phyloP scores from a whole-genome alignment of 2,888 invertebrate genomes.

The Ormyrus thymus region DNA sequence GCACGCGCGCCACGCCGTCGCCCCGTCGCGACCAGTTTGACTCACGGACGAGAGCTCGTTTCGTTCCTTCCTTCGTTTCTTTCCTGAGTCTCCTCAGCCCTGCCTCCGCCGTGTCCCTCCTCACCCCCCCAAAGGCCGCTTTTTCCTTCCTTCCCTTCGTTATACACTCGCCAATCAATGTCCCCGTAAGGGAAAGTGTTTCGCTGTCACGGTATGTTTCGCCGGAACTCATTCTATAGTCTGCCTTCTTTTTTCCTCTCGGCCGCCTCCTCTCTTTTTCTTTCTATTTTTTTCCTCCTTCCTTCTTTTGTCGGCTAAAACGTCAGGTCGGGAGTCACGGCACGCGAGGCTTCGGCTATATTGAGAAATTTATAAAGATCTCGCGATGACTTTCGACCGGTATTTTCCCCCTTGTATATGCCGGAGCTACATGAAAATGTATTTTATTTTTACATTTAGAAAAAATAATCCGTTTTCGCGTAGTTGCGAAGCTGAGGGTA shows the following conservation, averaged over 20 bases:
- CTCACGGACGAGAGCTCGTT: conserved; percentile 31
- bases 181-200: conserved; percentile 60
- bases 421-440: no score
- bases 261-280: background rate
- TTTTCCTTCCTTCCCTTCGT: conserved; percentile 21
- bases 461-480: no score
- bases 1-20: conserved; percentile 39
- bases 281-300: background rate
- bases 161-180: conserved; percentile 72
- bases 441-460: no score
- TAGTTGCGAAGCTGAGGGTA: no score
- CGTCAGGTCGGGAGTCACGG: background rate
- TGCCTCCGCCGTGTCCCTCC: background rate
- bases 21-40: conserved; percentile 45
- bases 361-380: conserved; percentile 22
- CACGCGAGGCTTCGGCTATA: conserved; percentile 33
- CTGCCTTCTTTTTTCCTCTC: background rate
- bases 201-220: conserved; percentile 58
- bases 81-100: background rate
- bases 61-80: conserved; percentile 27
- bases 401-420: background rate
- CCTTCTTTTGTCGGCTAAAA: conserved; percentile 3
- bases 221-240: conserved; percentile 39
- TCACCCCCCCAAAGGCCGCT: background rate
- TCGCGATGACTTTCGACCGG: background rate